Base-by-base conservation (phyloP, 2,797 vertebrate genomes). In the Phoebastria nigripes region DNA sequence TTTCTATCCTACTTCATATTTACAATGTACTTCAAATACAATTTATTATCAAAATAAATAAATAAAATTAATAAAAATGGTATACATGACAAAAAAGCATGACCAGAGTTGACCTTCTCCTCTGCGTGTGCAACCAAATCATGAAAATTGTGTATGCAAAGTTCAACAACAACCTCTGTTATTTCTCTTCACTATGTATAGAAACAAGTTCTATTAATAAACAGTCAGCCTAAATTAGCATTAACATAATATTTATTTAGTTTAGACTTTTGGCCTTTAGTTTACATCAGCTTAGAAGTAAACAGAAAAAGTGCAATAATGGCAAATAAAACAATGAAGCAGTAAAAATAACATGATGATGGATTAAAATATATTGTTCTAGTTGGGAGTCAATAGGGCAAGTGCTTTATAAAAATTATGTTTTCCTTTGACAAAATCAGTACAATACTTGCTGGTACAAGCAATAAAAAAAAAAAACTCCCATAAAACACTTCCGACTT, bases 361-460 rank as follows among this genome's bases (percentile, higher is more conserved):
- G 46, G 65, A 87, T 92, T 89, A 93, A 91, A 87, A 93, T 55
- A 84, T 59, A 87, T 90, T 91, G 70, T 82, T 92, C 62, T 62
- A 42, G 79, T 14, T 82, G 33, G 67, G 63, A 95, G 87, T 91
- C 95, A 95, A 76, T 3, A 92, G 93, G 95, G 92, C 92, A 96
- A 92, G 69, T 47, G 61, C 72, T 94, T 93, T 81, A 90, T 59
- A 97, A 92, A 94, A 96, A 86, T 91, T 89, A 66, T 55, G 67
- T 89, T 96, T 97, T 95, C 83, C 89, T 97, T 89, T 93, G 88
- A 95, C 88, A 93, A 97, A 96, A 95, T 59, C 86, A 88, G 92
- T 91, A 73, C 81, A 87, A 69, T 91, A 73, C 54, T 94, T 91
- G 93, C 93, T 94, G 89, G 93, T 93, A 89, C 87, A 87, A 92